phyloP scores from a whole-genome alignment of 2,888 invertebrate species.

The Hedychridium roseum region DNA sequence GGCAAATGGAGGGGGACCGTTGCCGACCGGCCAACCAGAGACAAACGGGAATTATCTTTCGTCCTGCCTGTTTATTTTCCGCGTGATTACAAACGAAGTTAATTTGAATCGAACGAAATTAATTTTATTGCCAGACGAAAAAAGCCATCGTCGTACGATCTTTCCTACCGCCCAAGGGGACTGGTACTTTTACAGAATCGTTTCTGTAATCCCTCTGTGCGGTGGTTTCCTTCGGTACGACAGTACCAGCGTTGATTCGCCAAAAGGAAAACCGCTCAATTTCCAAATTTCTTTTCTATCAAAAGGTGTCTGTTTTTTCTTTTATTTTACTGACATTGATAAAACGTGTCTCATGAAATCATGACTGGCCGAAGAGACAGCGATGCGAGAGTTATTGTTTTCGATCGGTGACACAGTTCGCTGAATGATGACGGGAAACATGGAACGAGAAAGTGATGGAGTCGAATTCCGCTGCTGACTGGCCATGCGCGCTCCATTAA shows the following conservation, averaged over 20 bases:
- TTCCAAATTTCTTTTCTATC: neutral
- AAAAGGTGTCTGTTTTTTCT: no score
- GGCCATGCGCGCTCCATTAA: constrained; percentile 42
- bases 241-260: no score
- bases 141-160: constrained; percentile 17
- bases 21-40: no score
- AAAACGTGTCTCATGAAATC: no score
- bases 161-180: constrained; percentile 6
- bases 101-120: constrained; percentile 65
- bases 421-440: constrained; percentile 39
- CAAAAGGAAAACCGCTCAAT: neutral
- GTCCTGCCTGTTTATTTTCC: constrained; percentile 53
- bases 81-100: constrained; percentile 62
- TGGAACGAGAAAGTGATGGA: constrained; percentile 47
- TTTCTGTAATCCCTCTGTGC: no score
- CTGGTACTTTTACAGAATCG: no score
- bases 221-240: no score
- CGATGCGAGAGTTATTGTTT: constrained; percentile 42
- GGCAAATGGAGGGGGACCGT: neutral
- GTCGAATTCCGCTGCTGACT: constrained; percentile 45
- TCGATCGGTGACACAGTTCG: constrained; percentile 27
- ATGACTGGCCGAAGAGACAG: constrained; percentile 14
- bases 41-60: constrained; percentile 38
- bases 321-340: no score
- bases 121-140: constrained; percentile 58